Evolutionary conservation across 2,113 vertebrate species (phyloP), one percentile per base, ranked within the genome.

Genomic region (Pithys albifrons): DNA sequence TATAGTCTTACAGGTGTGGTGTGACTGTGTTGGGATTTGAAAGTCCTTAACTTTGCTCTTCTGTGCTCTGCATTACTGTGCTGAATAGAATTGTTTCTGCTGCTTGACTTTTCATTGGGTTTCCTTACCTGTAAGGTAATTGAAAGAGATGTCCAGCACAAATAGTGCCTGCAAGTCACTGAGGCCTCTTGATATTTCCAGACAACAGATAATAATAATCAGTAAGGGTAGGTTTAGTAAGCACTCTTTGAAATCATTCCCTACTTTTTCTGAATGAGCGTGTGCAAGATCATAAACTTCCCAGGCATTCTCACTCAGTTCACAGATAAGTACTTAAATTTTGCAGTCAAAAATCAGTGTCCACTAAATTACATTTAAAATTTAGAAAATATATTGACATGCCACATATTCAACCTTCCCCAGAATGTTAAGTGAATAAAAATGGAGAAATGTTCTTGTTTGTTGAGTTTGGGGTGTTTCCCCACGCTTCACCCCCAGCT

Each of bases 1-100:
- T 39, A 4, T 3, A 28, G 8, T 55, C 17, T 51, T 46, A 10
- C 0, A 12, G 7, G 1, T 69, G 41, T 73, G 6, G 1, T 75
- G 45, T 70, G 71, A 46, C 9, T 61, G 4, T 75, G 29, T 27
- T 59, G 48, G 45, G 29, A 48, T 58, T 33, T 66, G 39, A 55
- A 37, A 88, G 41, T 27, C 23, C 14, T 76, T 61, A 23, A 27
- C 7, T 39, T 69, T 2, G 3, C 15, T 35, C 4, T 84, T 37
- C 45, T 78, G 55, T 39, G 24, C 19, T 46, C n/a, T 88, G 43
- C 10, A 1, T 81, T 69, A 43, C 22, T 2, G 2, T 28, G 10
- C 48, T 6, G 0, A 7, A 8, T 71, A 29, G 66, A 85, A 41
- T 31, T 77, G 17, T 66, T 81, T 37, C 46, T 85, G 25, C 74